phyloP scores from a whole-genome alignment of 2,797 vertebrate genomes.

The Spinus olivaceus region DNA sequence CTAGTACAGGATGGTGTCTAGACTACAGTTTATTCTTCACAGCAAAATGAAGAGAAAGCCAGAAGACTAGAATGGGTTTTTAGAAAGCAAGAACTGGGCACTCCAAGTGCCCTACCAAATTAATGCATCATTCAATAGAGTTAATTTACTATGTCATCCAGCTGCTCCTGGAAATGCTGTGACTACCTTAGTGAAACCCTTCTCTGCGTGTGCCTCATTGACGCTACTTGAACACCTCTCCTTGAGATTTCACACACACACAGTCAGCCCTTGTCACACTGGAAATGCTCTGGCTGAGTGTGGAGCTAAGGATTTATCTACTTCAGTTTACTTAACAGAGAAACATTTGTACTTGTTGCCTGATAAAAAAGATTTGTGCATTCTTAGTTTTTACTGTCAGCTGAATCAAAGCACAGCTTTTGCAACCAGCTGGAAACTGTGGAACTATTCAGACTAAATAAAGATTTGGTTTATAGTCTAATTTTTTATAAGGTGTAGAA shows the following conservation, averaged over 20 bases:
- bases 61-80: background rate
- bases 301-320: background rate
- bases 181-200: background rate
- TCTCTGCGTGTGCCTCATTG: background rate
- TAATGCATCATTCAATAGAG: background rate
- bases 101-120: background rate
- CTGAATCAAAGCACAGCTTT: constrained; percentile 28
- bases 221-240: background rate
- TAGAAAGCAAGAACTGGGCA: background rate
- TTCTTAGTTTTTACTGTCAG: constrained; percentile 3
- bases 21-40: background rate
- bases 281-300: background rate
- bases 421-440: constrained; percentile 24
- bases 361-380: background rate
- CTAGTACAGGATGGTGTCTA: background rate
- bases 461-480: constrained; percentile 18
- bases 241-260: background rate
- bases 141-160: background rate
- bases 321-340: background rate
- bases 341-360: background rate
- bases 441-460: constrained; percentile 32
- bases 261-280: background rate
- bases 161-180: background rate
- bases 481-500: constrained; percentile 29
- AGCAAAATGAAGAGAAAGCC: background rate